These are phyloP conservation scores for Steinernema feltiae DNA, from an alignment of 1,140 invertebrate species.

Conservation along the genomic window DNA sequence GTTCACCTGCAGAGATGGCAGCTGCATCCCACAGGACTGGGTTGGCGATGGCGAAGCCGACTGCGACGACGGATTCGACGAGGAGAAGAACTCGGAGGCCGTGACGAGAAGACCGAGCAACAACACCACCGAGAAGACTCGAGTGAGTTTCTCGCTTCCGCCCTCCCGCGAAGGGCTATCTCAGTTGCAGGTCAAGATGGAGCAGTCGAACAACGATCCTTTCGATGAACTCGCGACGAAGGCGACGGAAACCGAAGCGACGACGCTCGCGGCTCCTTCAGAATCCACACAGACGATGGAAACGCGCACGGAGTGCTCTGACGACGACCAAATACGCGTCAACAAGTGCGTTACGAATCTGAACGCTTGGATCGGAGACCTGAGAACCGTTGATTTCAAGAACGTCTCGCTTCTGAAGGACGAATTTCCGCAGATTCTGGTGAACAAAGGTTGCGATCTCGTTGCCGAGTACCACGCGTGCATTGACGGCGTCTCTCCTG, in stretches of 20 bases:
- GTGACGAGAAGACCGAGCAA: neutral
- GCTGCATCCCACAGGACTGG: conserved; percentile 85
- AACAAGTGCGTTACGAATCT: neutral
- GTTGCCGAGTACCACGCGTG: conserved; percentile 39
- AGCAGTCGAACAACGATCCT: conserved; percentile 21
- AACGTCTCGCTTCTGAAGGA: conserved; percentile 38
- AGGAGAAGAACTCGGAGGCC: conserved; percentile 62
- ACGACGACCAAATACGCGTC: neutral
- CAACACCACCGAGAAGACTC: conserved; percentile 12
- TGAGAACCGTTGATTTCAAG: conserved; percentile 22
- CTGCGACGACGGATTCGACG: conserved; percentile 85
- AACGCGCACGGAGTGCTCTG: conserved; percentile 9
- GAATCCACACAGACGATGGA: neutral
- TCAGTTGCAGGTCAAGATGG: conserved; percentile 10
- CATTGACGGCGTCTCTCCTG: conserved; percentile 37
- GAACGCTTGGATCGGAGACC: conserved; percentile 30
- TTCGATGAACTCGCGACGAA: conserved; percentile 25
- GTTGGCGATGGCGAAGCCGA: conserved; percentile 86
- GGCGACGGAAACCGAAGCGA: conserved; percentile 5
- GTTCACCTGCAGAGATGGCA: conserved; percentile 73
- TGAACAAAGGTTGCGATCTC: conserved; percentile 37
- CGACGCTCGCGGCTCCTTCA: neutral
- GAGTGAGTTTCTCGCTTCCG: neutral
- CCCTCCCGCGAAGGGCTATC: conserved; percentile 11
- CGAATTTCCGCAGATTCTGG: neutral